These are phyloP conservation scores for Isotomurus palustris DNA, from an alignment of 2,888 invertebrate genomes.

Conservation along the genomic window DNA sequence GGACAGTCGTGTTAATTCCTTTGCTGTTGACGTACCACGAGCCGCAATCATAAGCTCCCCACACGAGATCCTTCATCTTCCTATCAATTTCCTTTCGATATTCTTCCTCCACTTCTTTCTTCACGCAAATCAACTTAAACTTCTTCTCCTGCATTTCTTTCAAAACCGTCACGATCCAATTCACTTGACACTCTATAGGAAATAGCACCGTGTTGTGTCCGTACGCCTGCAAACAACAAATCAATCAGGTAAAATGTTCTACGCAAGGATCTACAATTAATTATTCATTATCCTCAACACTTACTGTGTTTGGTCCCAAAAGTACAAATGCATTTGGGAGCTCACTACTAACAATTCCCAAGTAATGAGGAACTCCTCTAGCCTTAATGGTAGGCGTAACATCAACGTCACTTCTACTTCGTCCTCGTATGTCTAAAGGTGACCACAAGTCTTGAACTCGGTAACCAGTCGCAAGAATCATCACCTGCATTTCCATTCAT, in stretches of 20 bases:
- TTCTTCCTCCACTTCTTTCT: not conserved
- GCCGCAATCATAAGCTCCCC: slow-evolving; percentile 4
- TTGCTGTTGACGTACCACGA: slow-evolving; percentile 11
- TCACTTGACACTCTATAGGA: slow-evolving; percentile 14
- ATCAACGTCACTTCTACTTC: not conserved
- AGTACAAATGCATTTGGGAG: slow-evolving; percentile 10
- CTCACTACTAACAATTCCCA: slow-evolving; percentile 7
- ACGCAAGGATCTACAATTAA: not conserved
- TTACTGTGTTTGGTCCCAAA: slow-evolving; percentile 14
- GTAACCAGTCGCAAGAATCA: slow-evolving; percentile 20
- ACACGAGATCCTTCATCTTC: slow-evolving; percentile 4
- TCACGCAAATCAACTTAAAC: not conserved
- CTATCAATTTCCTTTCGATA: not conserved
- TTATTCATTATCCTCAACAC: not conserved
- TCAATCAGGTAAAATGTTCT: not conserved
- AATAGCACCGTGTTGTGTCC: slow-evolving; percentile 8
- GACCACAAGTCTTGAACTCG: slow-evolving; percentile 13
- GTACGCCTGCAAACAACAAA: not conserved
- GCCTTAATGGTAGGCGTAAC: slow-evolving; percentile 4
- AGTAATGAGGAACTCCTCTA: slow-evolving; percentile 1
- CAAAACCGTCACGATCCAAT: slow-evolving; percentile 1
- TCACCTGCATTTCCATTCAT: slow-evolving; percentile 1
- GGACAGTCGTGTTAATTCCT: slow-evolving; percentile 29
- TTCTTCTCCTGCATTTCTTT: slow-evolving; percentile 2
- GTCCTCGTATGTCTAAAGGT: slow-evolving; percentile 13